Evolutionary conservation across 2,113 vertebrate genomes (phyloP).

Genomic region (Murina feae): DNA sequence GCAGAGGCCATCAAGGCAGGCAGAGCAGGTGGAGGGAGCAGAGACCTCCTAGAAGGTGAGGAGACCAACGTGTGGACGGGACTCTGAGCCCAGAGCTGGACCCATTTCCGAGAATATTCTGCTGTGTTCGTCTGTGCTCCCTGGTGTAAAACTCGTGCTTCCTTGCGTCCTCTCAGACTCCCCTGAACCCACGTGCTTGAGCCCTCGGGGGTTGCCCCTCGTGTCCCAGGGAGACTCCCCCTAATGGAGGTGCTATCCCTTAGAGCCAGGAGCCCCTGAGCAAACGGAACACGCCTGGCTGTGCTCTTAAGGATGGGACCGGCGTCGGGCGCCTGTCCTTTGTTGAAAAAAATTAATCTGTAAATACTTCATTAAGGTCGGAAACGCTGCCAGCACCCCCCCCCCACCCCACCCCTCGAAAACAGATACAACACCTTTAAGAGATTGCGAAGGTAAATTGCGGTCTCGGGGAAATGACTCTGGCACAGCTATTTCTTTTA

Average conservation of each 20-base stretch:
- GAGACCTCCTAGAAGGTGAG: not conserved
- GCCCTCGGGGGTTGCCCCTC: not conserved
- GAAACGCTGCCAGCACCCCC: conserved; percentile 58
- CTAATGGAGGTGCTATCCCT: not conserved
- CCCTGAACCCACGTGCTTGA: not conserved
- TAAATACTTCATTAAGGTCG: conserved; percentile 70
- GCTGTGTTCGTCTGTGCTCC: not conserved
- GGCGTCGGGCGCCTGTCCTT: not conserved
- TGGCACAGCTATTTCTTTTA: conserved; percentile 81
- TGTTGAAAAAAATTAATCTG: conserved; percentile 68
- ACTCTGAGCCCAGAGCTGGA: fast-evolving
- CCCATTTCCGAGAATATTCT: not conserved
- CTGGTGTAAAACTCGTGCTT: not conserved
- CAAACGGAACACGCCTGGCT: not conserved
- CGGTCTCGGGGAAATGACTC: conserved; percentile 82
- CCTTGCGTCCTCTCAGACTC: not conserved
- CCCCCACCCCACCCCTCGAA: conserved; percentile 52
- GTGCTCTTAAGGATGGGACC: not conserved
- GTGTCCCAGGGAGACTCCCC: not conserved
- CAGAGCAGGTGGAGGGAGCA: not conserved
- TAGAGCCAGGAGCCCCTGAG: not conserved
- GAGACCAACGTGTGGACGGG: not conserved
- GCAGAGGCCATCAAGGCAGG: too few species aligned
- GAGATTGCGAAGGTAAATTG: conserved; percentile 81
- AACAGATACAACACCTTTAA: conserved; percentile 76